Evolutionary conservation across 2,888 invertebrate species (phyloP).

Genomic region (Ennomos quercinarius): DNA sequence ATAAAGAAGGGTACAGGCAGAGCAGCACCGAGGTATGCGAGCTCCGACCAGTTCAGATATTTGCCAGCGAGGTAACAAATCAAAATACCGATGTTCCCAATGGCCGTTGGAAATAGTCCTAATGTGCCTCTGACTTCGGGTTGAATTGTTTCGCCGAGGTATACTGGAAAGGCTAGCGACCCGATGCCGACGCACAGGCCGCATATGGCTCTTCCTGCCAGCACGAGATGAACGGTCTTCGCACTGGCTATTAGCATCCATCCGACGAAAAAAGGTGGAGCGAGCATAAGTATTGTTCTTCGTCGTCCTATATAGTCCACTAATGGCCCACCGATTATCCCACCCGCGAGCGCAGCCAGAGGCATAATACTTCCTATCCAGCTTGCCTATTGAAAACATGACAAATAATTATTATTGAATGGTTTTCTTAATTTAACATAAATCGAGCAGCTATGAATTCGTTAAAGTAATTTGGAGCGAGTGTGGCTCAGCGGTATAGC

Average conservation of each 20-base stretch:
- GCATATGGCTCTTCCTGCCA: conserved; percentile 92
- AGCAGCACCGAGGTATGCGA: conserved; percentile 92
- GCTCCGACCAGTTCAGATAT: conserved; percentile 91
- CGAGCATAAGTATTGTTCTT: conserved; percentile 91
- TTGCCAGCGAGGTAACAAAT: conserved; percentile 92
- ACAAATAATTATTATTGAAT: not conserved
- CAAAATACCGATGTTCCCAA: conserved; percentile 94
- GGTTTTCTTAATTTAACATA: too few relatives aligned
- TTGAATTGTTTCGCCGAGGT: conserved; percentile 96
- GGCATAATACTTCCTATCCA: conserved; percentile 97
- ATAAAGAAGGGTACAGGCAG: conserved; percentile 92
- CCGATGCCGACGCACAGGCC: conserved; percentile 96
- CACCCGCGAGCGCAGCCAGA: conserved; percentile 93
- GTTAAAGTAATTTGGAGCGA: too few relatives aligned
- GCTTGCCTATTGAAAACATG: conserved; percentile 85
- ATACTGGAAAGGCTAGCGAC: conserved; percentile 95
- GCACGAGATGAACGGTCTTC: conserved; percentile 88
- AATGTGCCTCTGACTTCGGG: conserved; percentile 96
- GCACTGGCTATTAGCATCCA: conserved; percentile 94
- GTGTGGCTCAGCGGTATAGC: too few relatives aligned
- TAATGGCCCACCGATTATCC: conserved; percentile 92
- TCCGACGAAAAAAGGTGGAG: conserved; percentile 92
- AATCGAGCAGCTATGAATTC: too few relatives aligned
- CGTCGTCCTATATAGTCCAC: conserved; percentile 95
- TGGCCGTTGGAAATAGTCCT: conserved; percentile 94